Evolutionary conservation across 2,797 vertebrate genomes (phyloP), one percentile per base, ranked within the genome.

Genomic region (Alfaro cultratus): DNA sequence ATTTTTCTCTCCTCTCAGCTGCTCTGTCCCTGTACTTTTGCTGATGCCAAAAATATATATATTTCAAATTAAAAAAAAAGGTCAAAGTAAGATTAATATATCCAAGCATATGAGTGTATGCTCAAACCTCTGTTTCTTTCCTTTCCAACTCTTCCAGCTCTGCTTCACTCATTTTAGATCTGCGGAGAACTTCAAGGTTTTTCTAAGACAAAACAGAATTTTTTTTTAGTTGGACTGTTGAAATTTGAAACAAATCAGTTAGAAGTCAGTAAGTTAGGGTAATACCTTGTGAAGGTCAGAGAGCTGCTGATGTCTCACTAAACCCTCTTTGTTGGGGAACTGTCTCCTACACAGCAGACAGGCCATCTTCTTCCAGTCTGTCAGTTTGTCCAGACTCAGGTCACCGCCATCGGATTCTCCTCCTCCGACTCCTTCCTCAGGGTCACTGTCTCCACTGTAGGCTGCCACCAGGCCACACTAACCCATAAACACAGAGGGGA

Each of bases 1-100:
- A 99, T 82, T 99, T 99, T 92, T 99, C 99, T 82, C 99, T 95
- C 86, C 99, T 96, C 90, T 99, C 99, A 8, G 99, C 99, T 7
- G 99, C 99, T 80, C 99, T 91, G 93, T 99, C 99, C 92, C 99
- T 96, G 84, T 99, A 99, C 79, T 99, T 99, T 96, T 98, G 95
- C 99, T 99, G n/a, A 51, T 64, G 45, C 21, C 85, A 13, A 76
- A 31, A 79, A 51, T 23, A 41, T 78, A 47, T 46, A 74, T 68
- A 43, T n/a, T 74, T 18, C 0, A 64, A 13, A 13, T 23, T 70
- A 57, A 72, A 76, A 3, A 13, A 70, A 76, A 2, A 16, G 34
- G 6, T 68, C 34, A 31, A 39, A 21, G 13, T 18, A n/a, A 73
- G 8, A 57, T 10, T 23, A 53, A 26, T 3, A 26, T 26, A 53